Evolutionary conservation across 2,888 invertebrate species (phyloP), one percentile per base, ranked within the genome.

Genomic region (Syrphus vitripennis): DNA sequence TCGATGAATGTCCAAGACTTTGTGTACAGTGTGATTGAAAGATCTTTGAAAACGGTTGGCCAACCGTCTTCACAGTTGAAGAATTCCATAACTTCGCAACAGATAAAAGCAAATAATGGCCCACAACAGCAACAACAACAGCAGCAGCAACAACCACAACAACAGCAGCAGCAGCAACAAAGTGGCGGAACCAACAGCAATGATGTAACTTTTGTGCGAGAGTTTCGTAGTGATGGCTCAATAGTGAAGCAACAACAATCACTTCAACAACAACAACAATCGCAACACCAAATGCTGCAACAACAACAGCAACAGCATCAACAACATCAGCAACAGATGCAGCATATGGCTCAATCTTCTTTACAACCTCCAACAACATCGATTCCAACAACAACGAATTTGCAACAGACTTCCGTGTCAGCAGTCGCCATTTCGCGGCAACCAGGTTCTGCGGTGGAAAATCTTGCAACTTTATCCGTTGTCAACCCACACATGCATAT

Each of bases 21-120:
- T 76, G 95, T 97, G 91, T 94, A 95, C 88, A 96, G 96, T 89
- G 96, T 97, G 78, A 97, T 97, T 83, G 97, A 97, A 92, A 95
- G 95, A 91, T 95, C 96, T 88, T 92, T 97, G 67, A 96, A 96
- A 90, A 95, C 95, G 86, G 93, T 94, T 81, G 94, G 94, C 4
- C 93, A 93, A 88, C 89, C 90, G 72, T 79, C 88, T 10, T 48
- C 55, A 7, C 53, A 70, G 16, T 9, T 77, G 12, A 81, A 80
- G 37, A 86, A 77, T 61, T 69, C 76, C 21, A 76, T 55, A 12
- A 42, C 67, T 14, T 4, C 31, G 9, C 67, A 67, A 37, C 84
- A 76, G n/a, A 7, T 72, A 19, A 86, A 86, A n/a, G 26, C 77
- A 9, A 86, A 86, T 16, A 86, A 86, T 77, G 77, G 77, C 19